Conservation (phyloP, 2,797 vertebrate species). For the Phoeniculus purpureus region DNA sequence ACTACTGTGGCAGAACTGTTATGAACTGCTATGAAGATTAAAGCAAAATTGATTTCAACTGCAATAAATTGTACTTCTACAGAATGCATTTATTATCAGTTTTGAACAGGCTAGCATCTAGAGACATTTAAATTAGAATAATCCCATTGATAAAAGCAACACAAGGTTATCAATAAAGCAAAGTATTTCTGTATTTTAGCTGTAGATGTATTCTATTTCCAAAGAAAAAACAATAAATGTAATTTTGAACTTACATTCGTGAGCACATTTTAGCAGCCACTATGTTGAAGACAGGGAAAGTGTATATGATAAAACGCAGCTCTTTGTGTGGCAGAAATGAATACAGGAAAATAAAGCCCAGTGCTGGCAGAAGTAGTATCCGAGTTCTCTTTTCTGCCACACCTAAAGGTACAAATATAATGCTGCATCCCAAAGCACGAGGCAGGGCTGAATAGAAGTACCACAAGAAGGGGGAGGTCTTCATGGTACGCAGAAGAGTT, state of each 20-base stretch:
- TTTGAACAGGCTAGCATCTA: neutral
- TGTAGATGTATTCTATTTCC: neutral
- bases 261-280: slow-evolving; percentile 90
- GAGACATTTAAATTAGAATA: neutral
- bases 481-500: slow-evolving; percentile 47
- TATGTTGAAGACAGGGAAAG: slow-evolving; percentile 89
- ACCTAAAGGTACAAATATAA: slow-evolving; percentile 89
- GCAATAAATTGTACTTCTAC: neutral
- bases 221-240: neutral
- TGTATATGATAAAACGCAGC: slow-evolving; percentile 94
- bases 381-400: slow-evolving; percentile 85
- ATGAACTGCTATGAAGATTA: neutral
- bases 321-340: slow-evolving; percentile 97
- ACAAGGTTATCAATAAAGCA: neutral
- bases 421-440: slow-evolving; percentile 87
- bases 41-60: neutral
- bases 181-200: neutral
- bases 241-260: slow-evolving; percentile 81
- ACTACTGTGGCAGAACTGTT: neutral
- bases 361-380: slow-evolving; percentile 79
- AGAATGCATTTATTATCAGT: neutral
- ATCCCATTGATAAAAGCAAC: neutral
- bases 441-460: slow-evolving; percentile 96
- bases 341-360: slow-evolving; percentile 92
- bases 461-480: slow-evolving; percentile 94